Percentiles rank a stretch among this genome's conserved stretches.
These are phyloP conservation scores for Galerucella nymphaeae DNA, from an alignment of 2,888 invertebrate genomes.

Conservation along the genomic window DNA sequence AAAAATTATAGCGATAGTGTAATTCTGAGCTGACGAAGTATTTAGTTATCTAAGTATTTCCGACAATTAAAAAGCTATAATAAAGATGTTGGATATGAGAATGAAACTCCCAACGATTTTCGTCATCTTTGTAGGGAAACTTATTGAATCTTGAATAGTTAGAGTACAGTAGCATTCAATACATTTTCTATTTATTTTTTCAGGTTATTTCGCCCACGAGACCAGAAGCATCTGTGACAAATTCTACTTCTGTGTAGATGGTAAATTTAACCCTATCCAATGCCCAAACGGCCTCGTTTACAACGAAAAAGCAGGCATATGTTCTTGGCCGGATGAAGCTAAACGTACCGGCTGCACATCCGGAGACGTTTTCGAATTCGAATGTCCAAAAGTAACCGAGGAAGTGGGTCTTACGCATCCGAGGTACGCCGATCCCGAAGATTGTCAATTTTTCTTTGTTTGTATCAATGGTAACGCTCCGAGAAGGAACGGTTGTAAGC, in stretches of 20 bases:
- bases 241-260: constrained; percentile 91
- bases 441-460: constrained; percentile 92
- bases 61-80: too few species aligned
- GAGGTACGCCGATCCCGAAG: constrained; percentile 86
- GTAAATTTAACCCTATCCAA: constrained; percentile 88
- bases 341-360: constrained; percentile 88
- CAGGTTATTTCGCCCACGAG: constrained; percentile 82
- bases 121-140: too few species aligned
- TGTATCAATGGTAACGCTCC: constrained; percentile 90
- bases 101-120: too few species aligned
- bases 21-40: too few species aligned
- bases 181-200: too few species aligned
- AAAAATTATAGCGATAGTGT: too few species aligned
- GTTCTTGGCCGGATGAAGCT: constrained; percentile 93
- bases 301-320: constrained; percentile 88
- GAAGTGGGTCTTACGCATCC: constrained; percentile 82
- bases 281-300: constrained; percentile 90
- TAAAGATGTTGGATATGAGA: too few species aligned
- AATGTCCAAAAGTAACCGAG: constrained; percentile 83
- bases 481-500: constrained; percentile 86
- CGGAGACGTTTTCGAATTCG: constrained; percentile 85
- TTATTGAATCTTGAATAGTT: too few species aligned
- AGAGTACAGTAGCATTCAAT: too few species aligned
- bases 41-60: too few species aligned
- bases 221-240: constrained; percentile 82